Conservation (phyloP, 2,888 invertebrate genomes). For the Fragum fragum region DNA sequence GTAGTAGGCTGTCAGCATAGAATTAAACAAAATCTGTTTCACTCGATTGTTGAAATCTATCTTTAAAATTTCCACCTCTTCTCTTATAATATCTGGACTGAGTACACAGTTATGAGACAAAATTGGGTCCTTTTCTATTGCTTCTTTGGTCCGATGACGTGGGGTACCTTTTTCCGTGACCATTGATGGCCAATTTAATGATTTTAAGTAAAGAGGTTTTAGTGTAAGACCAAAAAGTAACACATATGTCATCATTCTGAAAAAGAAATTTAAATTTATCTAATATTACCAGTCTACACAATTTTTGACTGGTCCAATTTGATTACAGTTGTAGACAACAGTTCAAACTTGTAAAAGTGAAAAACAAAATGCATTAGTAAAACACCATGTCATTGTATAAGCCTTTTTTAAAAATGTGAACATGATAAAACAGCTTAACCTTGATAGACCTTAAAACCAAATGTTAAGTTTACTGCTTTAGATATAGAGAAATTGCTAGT, state of each 20-base stretch:
- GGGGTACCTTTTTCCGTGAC: conserved; percentile 68
- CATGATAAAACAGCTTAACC: too few relatives aligned
- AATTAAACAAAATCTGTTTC: conserved; percentile 95
- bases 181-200: conserved; percentile 79
- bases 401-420: too few relatives aligned
- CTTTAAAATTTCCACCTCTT: conserved; percentile 94
- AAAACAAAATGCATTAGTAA: too few relatives aligned
- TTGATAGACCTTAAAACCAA: too few relatives aligned
- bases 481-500: too few relatives aligned
- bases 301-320: too few relatives aligned
- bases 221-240: conserved; percentile 93
- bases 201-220: conserved; percentile 91
- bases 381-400: too few relatives aligned
- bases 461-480: too few relatives aligned
- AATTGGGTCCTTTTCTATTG: conserved; percentile 51
- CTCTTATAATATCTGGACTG: conserved; percentile 88
- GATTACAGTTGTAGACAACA: too few relatives aligned
- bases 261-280: too few relatives aligned
- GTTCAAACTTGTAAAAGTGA: too few relatives aligned
- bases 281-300: too few relatives aligned
- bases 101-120: conserved; percentile 86
- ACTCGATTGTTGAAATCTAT: conserved; percentile 96
- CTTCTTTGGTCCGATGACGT: conserved; percentile 48
- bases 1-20: conserved; percentile 95
- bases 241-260: conserved; percentile 85